Conservation (phyloP, 64 coral and sea anemone genomes). For the Pocillopora verrucosa region DNA sequence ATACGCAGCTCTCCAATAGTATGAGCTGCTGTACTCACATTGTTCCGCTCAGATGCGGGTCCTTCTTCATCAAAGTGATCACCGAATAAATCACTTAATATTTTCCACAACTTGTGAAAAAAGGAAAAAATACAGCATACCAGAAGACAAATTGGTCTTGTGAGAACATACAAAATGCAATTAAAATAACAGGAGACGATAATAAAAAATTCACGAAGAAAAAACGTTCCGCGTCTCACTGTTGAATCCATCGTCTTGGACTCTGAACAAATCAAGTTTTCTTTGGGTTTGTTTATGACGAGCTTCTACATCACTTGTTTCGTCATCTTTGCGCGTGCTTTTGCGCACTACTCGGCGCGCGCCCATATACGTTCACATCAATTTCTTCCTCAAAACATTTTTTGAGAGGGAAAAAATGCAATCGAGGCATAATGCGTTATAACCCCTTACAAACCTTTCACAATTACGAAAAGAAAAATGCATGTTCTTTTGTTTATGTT, state of each 20-base stretch:
- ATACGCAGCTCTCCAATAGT: too few relatives aligned
- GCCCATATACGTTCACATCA: neutral
- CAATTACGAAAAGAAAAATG: too few relatives aligned
- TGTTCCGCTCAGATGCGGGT: too few relatives aligned
- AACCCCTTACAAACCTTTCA: too few relatives aligned
- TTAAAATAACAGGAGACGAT: neutral
- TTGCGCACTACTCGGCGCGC: neutral
- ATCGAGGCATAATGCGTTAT: too few relatives aligned
- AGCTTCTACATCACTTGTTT: neutral
- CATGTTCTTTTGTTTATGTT: too few relatives aligned
- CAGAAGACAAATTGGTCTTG: neutral
- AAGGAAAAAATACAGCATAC: neutral
- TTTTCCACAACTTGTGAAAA: neutral
- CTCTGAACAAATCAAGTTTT: neutral
- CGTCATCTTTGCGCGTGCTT: neutral
- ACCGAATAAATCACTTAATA: neutral
- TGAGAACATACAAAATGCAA: neutral
- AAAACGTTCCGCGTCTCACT: neutral
- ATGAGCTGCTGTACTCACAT: too few relatives aligned
- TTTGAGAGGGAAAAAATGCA: neutral
- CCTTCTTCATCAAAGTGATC: neutral
- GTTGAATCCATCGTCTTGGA: neutral
- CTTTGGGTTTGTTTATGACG: neutral
- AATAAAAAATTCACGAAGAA: neutral
- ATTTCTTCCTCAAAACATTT: neutral